A percentile compares a stretch with the other conserved stretches of the same genome.
Conservation (phyloP, 2,113 vertebrate species). For the Zootoca vivipara region DNA sequence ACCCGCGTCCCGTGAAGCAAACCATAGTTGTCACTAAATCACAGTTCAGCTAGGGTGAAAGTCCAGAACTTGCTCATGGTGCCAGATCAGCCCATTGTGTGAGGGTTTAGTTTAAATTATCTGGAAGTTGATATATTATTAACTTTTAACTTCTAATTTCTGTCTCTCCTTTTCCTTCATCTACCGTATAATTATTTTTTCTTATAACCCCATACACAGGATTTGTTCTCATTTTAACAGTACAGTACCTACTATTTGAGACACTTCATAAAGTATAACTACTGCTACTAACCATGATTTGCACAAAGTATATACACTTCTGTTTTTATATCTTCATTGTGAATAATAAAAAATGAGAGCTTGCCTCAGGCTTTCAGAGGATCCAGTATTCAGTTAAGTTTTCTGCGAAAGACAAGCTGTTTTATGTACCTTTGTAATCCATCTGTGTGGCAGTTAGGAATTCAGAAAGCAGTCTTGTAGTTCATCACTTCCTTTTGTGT, state of each 20-base stretch:
- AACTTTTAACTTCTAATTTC: not conserved
- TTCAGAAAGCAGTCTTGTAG: not conserved
- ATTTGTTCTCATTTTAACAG: not conserved
- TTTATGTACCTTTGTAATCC: not conserved
- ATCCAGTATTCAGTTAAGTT: not conserved
- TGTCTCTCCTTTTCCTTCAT: not conserved
- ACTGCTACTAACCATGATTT: not conserved
- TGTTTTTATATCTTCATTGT: not conserved
- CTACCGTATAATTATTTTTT: too few relatives aligned
- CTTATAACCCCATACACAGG: not conserved
- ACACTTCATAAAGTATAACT: not conserved
- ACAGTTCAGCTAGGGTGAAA: not conserved
- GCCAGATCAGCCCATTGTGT: not conserved
- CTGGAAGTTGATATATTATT: too few relatives aligned
- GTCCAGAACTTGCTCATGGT: not conserved
- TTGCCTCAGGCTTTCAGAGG: not conserved
- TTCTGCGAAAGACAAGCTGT: not conserved
- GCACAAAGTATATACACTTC: not conserved
- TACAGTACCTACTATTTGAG: not conserved
- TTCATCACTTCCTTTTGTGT: constrained; percentile 2
- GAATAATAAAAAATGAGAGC: not conserved
- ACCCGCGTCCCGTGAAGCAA: too few relatives aligned
- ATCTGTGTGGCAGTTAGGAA: not conserved
- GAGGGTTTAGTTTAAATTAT: too few relatives aligned
- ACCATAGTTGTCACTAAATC: not conserved